phyloP scores from a whole-genome alignment of 1,140 invertebrate genomes.

The Pachypsylla venusta region DNA sequence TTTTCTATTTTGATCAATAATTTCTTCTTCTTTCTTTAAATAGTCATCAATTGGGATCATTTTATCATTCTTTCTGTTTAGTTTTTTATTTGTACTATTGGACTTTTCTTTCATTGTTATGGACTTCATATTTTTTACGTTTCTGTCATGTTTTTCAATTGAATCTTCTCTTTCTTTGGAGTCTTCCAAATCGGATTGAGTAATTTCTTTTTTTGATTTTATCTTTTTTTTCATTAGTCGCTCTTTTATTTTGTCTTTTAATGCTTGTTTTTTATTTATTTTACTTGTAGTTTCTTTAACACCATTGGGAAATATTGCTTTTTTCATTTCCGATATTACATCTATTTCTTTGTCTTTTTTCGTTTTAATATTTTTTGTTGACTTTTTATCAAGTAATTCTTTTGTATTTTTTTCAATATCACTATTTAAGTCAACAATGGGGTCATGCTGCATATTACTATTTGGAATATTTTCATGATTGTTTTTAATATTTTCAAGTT shows the following conservation, averaged over 20 bases:
- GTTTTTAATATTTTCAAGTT: background rate
- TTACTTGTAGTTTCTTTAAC: background rate
- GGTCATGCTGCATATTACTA: no score
- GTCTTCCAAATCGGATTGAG: background rate
- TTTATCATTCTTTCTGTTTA: no score
- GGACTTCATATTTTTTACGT: background rate
- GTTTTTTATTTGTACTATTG: background rate
- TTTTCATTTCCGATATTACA: background rate
- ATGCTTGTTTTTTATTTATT: background rate
- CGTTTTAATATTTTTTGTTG: background rate
- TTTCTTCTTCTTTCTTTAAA: constrained; percentile 5
- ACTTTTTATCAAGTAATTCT: background rate
- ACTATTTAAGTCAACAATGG: background rate
- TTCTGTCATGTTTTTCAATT: background rate
- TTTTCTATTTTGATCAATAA: background rate
- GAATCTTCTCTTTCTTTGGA: background rate
- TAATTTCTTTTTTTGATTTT: constrained; percentile 6
- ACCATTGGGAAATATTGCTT: constrained; percentile 1
- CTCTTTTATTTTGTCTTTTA: background rate
- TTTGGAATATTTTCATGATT: background rate
- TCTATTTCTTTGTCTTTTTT: background rate
- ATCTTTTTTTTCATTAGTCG: background rate
- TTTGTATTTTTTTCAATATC: background rate
- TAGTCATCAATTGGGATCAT: no score
- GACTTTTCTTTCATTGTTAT: background rate